Evolutionary conservation across 2,797 vertebrate species (phyloP).

Genomic region (Eleutherodactylus coqui): DNA sequence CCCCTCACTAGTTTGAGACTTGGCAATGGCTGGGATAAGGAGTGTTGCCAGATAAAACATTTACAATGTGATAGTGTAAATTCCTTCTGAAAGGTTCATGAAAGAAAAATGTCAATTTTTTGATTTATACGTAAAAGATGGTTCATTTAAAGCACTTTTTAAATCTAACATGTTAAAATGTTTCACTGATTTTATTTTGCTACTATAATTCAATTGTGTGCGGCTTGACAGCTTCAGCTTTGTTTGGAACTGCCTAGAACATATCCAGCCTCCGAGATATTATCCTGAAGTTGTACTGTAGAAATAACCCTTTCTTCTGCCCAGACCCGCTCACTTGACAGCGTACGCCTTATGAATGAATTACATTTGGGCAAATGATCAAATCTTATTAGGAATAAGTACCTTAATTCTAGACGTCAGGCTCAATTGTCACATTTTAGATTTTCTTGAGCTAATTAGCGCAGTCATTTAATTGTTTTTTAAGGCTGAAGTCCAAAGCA

Average conservation of each 20-base stretch:
- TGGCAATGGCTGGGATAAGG: background rate
- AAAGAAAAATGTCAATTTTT: slow-evolving; percentile 26
- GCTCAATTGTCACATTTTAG: background rate
- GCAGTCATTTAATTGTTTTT: background rate
- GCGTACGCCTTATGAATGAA: background rate
- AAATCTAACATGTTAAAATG: slow-evolving; percentile 30
- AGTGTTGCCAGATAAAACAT: slow-evolving; percentile 39
- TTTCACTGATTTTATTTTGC: slow-evolving; percentile 30
- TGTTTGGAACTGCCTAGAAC: background rate
- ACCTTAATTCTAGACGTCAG: background rate
- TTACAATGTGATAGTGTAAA: slow-evolving; percentile 42
- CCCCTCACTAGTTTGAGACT: background rate
- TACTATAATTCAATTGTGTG: slow-evolving; percentile 29
- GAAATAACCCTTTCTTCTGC: background rate
- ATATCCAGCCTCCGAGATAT: background rate
- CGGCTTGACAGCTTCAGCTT: background rate
- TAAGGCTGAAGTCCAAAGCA: background rate
- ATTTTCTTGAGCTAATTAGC: background rate
- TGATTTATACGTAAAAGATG: slow-evolving; percentile 26
- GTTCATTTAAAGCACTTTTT: background rate
- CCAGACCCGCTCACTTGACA: background rate
- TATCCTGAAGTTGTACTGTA: background rate
- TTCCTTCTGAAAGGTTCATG: slow-evolving; percentile 41
- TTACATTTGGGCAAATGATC: background rate
- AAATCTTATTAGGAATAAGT: background rate